phyloP scores from a whole-genome alignment of 2,113 vertebrate species.

The Rafetus swinhoei region DNA sequence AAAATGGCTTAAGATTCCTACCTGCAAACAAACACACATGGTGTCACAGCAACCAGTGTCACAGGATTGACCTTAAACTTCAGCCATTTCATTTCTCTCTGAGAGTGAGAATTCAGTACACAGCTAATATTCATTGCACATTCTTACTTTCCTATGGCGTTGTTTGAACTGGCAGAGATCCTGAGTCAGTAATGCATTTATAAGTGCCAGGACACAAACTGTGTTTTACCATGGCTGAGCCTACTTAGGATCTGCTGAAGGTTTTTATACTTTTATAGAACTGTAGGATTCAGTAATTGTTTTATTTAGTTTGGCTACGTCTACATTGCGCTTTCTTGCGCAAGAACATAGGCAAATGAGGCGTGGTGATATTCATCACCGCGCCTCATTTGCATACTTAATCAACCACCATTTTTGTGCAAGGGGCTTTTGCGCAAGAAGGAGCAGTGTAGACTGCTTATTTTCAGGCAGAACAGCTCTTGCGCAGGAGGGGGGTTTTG shows the following conservation, averaged over 20 bases:
- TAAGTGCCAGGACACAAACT: not conserved
- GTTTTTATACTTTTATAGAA: not conserved
- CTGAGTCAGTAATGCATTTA: not conserved
- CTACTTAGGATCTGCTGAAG: not conserved
- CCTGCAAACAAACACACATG: not conserved
- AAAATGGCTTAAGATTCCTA: not conserved
- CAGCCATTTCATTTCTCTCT: not conserved
- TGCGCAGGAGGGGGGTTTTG: too few relatives aligned
- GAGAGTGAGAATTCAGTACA: not conserved
- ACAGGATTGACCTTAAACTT: not conserved
- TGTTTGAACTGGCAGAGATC: constrained; percentile 58
- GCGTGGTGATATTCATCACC: too few relatives aligned
- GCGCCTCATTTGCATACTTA: too few relatives aligned
- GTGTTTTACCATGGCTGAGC: not conserved
- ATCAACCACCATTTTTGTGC: too few relatives aligned
- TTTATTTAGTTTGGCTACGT: not conserved
- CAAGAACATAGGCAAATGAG: too few relatives aligned
- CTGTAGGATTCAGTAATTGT: fast-evolving
- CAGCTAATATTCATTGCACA: not conserved
- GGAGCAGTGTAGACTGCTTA: too few relatives aligned
- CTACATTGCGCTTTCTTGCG: too few relatives aligned
- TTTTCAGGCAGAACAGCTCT: too few relatives aligned
- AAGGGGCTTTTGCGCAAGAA: too few relatives aligned
- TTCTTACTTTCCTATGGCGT: constrained; percentile 25
- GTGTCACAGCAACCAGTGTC: not conserved